Evolutionary conservation across 2,797 vertebrate species (phyloP).

Genomic region (Myotis vivesi): DNA sequence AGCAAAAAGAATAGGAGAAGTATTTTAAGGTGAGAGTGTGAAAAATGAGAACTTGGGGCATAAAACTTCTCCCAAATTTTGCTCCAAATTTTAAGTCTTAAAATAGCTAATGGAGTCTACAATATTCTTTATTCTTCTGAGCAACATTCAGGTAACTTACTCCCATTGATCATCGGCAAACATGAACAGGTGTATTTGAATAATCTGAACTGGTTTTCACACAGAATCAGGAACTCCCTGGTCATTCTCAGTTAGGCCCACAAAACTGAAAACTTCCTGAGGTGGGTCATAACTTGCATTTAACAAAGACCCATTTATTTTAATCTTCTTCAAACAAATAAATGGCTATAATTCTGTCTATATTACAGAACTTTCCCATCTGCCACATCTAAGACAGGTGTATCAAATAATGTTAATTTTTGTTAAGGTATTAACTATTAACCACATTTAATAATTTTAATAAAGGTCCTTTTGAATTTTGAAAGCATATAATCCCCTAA

Average conservation of each 20-base stretch:
- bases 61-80: background rate
- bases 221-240: background rate
- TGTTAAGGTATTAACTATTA: conserved; percentile 49
- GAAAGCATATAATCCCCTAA: conserved; percentile 3
- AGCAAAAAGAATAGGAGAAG: background rate
- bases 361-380: background rate
- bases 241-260: background rate
- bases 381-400: background rate
- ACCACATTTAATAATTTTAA: conserved; percentile 58
- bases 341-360: background rate
- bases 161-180: background rate
- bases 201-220: background rate
- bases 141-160: background rate
- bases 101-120: background rate
- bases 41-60: background rate
- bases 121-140: background rate
- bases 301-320: background rate
- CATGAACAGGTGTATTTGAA: background rate
- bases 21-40: background rate
- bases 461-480: conserved; percentile 59
- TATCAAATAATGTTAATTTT: conserved; percentile 55
- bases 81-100: background rate
- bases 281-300: background rate
- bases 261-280: background rate
- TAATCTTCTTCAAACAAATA: background rate